These are phyloP conservation scores for Pholis gunnellus DNA, from an alignment of 2,113 vertebrate genomes.

Conservation along the genomic window DNA sequence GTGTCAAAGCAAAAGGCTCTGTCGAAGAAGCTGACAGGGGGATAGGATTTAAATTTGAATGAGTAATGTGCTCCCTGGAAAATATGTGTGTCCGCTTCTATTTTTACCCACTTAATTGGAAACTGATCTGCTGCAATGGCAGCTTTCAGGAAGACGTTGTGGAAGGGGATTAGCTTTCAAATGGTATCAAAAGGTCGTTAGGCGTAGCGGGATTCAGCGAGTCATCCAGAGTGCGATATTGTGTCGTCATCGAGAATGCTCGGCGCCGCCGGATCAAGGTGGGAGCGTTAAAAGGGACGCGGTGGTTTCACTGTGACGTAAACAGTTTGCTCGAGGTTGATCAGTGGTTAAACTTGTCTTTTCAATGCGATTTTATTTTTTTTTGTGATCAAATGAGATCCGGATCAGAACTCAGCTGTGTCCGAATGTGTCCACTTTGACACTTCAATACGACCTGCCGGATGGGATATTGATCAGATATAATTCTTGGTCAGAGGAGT, in stretches of 20 bases:
- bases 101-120: constrained; percentile 60
- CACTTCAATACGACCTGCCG: not conserved
- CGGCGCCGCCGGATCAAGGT: constrained; percentile 35
- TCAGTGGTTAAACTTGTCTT: constrained; percentile 6
- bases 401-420: not conserved
- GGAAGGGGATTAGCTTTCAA: constrained; percentile 72
- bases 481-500: not conserved
- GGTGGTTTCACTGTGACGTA: constrained; percentile 14
- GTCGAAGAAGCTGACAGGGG: constrained; percentile 24
- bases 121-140: constrained; percentile 53
- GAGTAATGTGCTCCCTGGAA: constrained; percentile 19
- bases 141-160: constrained; percentile 59
- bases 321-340: constrained; percentile 24
- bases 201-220: constrained; percentile 68
- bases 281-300: constrained; percentile 20
- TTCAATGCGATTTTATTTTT: too few species aligned
- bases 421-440: not conserved
- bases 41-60: constrained; percentile 32
- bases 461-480: not conserved
- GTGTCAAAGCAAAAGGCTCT: constrained; percentile 9
- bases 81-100: constrained; percentile 22
- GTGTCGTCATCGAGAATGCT: constrained; percentile 30
- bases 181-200: constrained; percentile 58
- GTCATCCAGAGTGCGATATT: constrained; percentile 46
- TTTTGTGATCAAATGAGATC: not conserved